Base-by-base conservation (phyloP, 1,140 invertebrate species). In the Drosophila funebris region DNA sequence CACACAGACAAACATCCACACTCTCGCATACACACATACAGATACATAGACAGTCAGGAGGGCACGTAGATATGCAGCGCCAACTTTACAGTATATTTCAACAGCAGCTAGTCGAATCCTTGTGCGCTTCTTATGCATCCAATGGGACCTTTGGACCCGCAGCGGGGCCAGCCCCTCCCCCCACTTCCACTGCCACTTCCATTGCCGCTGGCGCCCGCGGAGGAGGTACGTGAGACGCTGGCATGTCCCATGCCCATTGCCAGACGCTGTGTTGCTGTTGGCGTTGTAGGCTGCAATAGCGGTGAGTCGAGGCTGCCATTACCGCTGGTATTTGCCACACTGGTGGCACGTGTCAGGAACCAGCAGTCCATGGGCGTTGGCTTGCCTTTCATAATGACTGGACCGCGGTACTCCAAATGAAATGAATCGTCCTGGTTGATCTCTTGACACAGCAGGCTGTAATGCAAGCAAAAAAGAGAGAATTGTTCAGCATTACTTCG, bases 381-480 rank as follows among this genome's bases (percentile, higher is more conserved):
- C 92, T 97, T 98, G 27, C 98, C 98, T 92, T 99, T 98, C 97
- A 98, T 99, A 94, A 98, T 97, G 1, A 99, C 95, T 33, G 96
- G 96, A 4, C 98, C 98, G 66, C 98, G 94, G 87, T 97, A 96
- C 18, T 96, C 95, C 78, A 99, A 95, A 60, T 96, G 92, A 91
- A 99, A 98, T 69, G 96, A 94, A 2, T 96, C 95, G 90, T 99
- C 97, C 77, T 94, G 94, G 92, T 98, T 98, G 77, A 97, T 95
- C 14, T 95, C 94, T 77, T 95, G 92, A 88, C 95, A 96, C 1
- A 98, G 93, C 76, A 96, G 96, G 73, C 97, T 98, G 93, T 11
- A 95, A 83, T 56, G 43, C n/a, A 66, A 29, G 27, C 41, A 22
- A 31, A 37, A 13, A 50, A 44, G 39, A 20, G 8, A 39, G 22